Evolutionary conservation across 2,113 vertebrate species (phyloP), one percentile per base, ranked within the genome.

Genomic region (Psittacula cyanocephala): DNA sequence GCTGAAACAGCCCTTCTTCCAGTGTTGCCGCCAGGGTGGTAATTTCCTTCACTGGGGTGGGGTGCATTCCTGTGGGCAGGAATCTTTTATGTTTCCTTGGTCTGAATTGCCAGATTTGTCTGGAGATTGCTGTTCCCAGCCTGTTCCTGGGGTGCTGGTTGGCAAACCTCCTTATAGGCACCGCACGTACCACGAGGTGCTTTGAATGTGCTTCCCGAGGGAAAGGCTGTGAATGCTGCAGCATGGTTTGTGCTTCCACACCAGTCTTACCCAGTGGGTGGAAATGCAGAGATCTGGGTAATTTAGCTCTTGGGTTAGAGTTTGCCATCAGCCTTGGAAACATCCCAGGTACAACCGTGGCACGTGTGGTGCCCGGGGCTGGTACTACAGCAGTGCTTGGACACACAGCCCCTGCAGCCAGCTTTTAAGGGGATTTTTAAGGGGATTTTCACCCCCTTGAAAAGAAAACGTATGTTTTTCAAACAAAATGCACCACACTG

Each of bases 11-110:
- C 83, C 76, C 67, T 81, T 67, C 60, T 93, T 67, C 91, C 80
- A 91, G 71, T 0, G 0, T 31, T 77, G 93, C 72, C 6, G 8
- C 53, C 72, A 88, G 92, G 86, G 76, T 31, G 80, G 94, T 86
- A 59, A 88, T 93, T 96, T 92, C 91, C 96, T 91, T 88, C 72
- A 1, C 27, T 0, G 11, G 94, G 86, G 88, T 47, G 95, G 95
- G 72, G 82, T 95, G 76, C 68, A 43, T 96, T 96, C 88, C 92
- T 94, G 75, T 69, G 76, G 88, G 88, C 86, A 95, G 63, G 44
- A 80, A 90, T 77, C 59, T 83, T 74, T 81, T 80, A 17, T 59
- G 76, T 92, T 97, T 96, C 86, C 91, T 67, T 81, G 80, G 76
- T 81, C 68, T 53, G 88, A 88, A 50, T 67, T 72, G 86, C 86